These are phyloP conservation scores for Arbacia lixula DNA, from an alignment of 53 echinoderm and acorn worm genomes.

Conservation along the genomic window DNA sequence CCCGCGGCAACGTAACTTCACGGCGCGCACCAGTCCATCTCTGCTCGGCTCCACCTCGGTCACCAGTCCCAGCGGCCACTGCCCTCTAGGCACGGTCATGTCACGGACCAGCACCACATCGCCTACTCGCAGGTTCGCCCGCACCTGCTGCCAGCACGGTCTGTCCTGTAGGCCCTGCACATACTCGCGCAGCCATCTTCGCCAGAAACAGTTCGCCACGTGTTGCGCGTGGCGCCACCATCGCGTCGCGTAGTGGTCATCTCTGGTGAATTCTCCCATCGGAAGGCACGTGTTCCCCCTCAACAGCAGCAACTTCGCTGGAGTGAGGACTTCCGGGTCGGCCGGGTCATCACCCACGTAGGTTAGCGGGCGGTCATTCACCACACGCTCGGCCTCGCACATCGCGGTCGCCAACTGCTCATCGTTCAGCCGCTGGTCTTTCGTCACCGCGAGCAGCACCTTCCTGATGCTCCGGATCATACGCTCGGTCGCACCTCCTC, in stretches of 20 bases:
- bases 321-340: conserved; percentile 42
- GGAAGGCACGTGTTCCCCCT: not conserved
- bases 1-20: too few relatives aligned
- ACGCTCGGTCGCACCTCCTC: conserved; percentile 73
- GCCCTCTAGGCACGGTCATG: not conserved
- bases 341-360: conserved; percentile 30
- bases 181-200: conserved; percentile 29
- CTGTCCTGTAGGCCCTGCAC: conserved; percentile 4
- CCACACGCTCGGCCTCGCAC: conserved; percentile 54
- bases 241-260: conserved; percentile 26
- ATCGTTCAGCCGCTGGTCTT: conserved; percentile 56
- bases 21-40: not conserved
- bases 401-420: conserved; percentile 56
- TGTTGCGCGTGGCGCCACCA: conserved; percentile 28
- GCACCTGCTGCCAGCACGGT: conserved; percentile 15
- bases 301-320: conserved; percentile 10
- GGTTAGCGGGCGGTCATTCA: conserved; percentile 53
- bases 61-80: conserved; percentile 25
- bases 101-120: conserved; percentile 33
- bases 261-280: not conserved
- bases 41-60: conserved; percentile 1
- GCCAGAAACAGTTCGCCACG: conserved; percentile 20
- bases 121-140: conserved; percentile 20
- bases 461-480: conserved; percentile 63
- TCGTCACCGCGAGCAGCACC: conserved; percentile 62